These are phyloP conservation scores for Phragmatobia fuliginosa DNA, from an alignment of 2,888 invertebrate genomes.

Conservation along the genomic window DNA sequence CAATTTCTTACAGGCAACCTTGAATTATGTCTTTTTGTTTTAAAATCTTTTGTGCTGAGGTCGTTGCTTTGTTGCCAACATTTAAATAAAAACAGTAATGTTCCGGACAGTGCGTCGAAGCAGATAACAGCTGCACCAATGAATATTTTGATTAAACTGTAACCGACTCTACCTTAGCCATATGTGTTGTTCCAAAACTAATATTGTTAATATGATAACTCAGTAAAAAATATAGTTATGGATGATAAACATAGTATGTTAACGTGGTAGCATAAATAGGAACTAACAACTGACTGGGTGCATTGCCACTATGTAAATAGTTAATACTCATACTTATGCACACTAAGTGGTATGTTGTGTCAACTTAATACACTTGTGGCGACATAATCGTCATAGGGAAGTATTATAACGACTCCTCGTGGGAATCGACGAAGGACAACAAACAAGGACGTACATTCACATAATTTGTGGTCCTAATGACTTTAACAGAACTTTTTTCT, in stretches of 20 bases:
- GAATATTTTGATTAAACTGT: conserved; percentile 51
- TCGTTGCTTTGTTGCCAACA: conserved; percentile 61
- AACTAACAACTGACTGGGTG: conserved; percentile 2
- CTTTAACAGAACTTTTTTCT: conserved; percentile 46
- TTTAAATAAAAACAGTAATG: conserved; percentile 85
- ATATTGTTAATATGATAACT: conserved; percentile 24
- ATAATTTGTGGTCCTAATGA: conserved; percentile 51
- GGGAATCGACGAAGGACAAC: conserved; percentile 59
- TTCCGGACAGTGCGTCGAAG: conserved; percentile 74
- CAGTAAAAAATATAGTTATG: background rate
- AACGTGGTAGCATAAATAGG: conserved; percentile 10
- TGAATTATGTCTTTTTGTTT: conserved; percentile 29
- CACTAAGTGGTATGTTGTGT: conserved; percentile 44
- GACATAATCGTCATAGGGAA: conserved; percentile 61
- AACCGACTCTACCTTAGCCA: conserved; percentile 45
- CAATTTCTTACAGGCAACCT: too few species aligned
- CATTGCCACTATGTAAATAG: conserved; percentile 36
- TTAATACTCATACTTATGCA: conserved; percentile 33
- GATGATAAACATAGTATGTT: background rate
- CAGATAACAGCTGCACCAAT: conserved; percentile 68
- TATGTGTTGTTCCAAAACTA: conserved; percentile 41
- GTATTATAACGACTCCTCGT: conserved; percentile 67
- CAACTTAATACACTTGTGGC: conserved; percentile 58
- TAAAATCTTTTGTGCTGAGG: conserved; percentile 35
- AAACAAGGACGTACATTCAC: conserved; percentile 51